phyloP scores from a whole-genome alignment of 2,888 invertebrate species.

The Lasioglossum malachurum region DNA sequence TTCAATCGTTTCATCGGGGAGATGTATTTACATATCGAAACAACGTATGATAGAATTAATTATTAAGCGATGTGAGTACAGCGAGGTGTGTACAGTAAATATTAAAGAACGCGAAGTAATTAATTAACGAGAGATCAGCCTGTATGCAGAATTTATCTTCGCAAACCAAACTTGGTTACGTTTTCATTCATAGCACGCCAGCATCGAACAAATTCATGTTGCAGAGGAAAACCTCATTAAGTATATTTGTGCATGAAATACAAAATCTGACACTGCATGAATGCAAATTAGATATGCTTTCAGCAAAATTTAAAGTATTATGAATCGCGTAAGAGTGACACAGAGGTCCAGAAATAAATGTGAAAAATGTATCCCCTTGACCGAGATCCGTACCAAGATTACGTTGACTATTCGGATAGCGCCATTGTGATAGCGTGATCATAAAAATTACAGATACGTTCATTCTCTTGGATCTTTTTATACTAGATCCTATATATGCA shows the following conservation, averaged over 20 bases:
- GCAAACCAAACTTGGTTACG: neutral
- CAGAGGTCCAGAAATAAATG: neutral
- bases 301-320: neutral
- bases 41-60: neutral
- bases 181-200: neutral
- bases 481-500: no score
- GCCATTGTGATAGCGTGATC: neutral
- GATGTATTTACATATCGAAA: neutral
- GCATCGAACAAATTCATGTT: constrained; percentile 14
- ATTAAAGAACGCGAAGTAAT: neutral
- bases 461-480: no score
- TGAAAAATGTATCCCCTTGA: neutral
- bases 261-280: neutral
- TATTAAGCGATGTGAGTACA: neutral
- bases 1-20: no score
- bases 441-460: neutral
- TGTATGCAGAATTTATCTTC: neutral
- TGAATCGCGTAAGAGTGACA: neutral
- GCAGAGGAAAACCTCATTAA: neutral
- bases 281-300: neutral
- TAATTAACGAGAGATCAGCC: neutral
- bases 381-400: neutral
- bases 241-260: neutral
- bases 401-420: neutral
- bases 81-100: no score